Evolutionary conservation across 2,797 vertebrate genomes (phyloP).

Genomic region (Coilia nasus): DNA sequence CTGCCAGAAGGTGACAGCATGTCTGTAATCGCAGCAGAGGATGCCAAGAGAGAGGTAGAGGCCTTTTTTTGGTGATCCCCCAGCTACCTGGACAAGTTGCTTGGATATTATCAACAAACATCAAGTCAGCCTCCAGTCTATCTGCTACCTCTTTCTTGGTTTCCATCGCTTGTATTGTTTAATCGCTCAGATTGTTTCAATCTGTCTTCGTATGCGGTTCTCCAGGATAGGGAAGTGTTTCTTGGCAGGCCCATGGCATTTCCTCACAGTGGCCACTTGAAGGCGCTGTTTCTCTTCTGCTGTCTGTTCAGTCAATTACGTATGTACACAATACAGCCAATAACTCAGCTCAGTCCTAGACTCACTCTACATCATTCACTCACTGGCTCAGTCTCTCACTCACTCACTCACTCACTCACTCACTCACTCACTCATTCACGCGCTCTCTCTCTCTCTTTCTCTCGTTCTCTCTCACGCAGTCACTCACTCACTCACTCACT

Average conservation of each 20-base stretch:
- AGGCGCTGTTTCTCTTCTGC: slow-evolving; percentile 8
- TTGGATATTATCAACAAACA: not conserved
- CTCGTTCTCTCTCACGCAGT: not conserved
- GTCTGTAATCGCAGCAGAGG: not conserved
- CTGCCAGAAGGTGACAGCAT: not conserved
- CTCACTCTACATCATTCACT: not conserved
- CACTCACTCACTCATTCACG: not conserved
- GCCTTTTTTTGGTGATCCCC: not conserved
- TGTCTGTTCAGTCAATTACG: not conserved
- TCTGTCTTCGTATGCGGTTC: not conserved
- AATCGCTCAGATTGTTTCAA: not conserved
- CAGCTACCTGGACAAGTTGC: not conserved
- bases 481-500: too few species aligned
- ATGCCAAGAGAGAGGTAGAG: not conserved
- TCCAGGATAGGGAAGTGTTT: not conserved
- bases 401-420: not conserved
- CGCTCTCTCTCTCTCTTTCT: not conserved
- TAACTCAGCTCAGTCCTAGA: not conserved
- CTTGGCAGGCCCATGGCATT: not conserved
- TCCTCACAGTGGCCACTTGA: not conserved
- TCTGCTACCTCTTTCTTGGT: not conserved
- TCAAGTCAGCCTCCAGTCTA: not conserved
- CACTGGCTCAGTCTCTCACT: not conserved
- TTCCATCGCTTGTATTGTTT: not conserved
- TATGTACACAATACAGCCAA: not conserved